These are phyloP conservation scores for Cyclura pinguis DNA, from an alignment of 2,797 vertebrate genomes.

Conservation along the genomic window DNA sequence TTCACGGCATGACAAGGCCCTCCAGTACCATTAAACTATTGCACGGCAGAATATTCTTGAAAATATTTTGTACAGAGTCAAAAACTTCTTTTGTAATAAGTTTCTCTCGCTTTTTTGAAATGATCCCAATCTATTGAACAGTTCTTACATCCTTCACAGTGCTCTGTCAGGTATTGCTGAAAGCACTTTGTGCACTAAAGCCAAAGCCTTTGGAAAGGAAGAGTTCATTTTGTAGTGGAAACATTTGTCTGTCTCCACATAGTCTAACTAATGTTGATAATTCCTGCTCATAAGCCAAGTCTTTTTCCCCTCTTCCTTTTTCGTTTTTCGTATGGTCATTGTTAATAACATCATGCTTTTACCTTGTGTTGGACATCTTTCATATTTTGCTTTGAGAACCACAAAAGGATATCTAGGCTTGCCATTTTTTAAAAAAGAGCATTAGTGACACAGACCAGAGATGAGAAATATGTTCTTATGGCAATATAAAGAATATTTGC, in stretches of 20 bases:
- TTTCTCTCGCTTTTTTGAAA: background rate
- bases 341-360: conserved; percentile 46
- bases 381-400: conserved; percentile 46
- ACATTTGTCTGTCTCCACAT: background rate
- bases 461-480: background rate
- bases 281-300: conserved; percentile 47
- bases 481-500: conserved; percentile 24
- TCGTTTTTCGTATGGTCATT: conserved; percentile 23
- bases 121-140: rapidly evolving
- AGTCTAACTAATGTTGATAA: conserved; percentile 1
- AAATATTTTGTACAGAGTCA: background rate
- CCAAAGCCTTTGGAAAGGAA: background rate
- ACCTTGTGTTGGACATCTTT: conserved; percentile 43
- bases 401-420: conserved; percentile 39
- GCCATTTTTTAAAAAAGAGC: background rate
- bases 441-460: background rate
- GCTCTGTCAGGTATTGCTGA: background rate
- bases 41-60: background rate
- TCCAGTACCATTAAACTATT: background rate
- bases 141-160: background rate
- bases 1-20: background rate
- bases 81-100: background rate
- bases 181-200: background rate
- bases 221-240: background rate
- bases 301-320: background rate